These are phyloP conservation scores for Chloromyia formosa DNA, from an alignment of 2,888 invertebrate genomes.

Conservation along the genomic window DNA sequence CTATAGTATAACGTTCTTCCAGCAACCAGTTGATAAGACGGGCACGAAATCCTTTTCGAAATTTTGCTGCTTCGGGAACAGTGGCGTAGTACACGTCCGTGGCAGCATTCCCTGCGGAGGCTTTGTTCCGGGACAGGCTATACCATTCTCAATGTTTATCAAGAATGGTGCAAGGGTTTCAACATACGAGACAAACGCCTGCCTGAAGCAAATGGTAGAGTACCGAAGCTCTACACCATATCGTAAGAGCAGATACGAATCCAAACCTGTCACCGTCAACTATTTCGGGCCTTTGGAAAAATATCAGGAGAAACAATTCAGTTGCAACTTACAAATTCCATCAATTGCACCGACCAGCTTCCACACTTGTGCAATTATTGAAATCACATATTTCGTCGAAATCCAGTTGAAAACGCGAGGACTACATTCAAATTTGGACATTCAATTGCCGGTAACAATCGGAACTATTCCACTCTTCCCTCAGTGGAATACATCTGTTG, in stretches of 20 bases:
- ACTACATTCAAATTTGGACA: slow-evolving; percentile 72
- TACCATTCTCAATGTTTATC: slow-evolving; percentile 74
- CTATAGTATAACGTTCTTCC: too few species aligned
- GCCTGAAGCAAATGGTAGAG: slow-evolving; percentile 71
- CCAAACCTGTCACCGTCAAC: slow-evolving; percentile 59
- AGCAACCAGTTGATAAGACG: background rate
- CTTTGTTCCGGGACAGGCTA: slow-evolving; percentile 78
- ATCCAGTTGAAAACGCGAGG: slow-evolving; percentile 68
- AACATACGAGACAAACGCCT: slow-evolving; percentile 71
- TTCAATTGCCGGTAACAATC: slow-evolving; percentile 74
- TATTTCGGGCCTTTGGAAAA: slow-evolving; percentile 70
- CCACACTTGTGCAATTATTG: slow-evolving; percentile 76
- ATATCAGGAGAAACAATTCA: slow-evolving; percentile 71
- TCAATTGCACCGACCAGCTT: slow-evolving; percentile 80
- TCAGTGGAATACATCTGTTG: too few species aligned
- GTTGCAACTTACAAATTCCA: slow-evolving; percentile 72
- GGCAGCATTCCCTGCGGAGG: slow-evolving; percentile 74
- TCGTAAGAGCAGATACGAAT: slow-evolving; percentile 61
- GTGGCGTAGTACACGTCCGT: slow-evolving; percentile 51
- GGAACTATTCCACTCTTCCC: slow-evolving; percentile 67
- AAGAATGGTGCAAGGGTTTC: slow-evolving; percentile 79
- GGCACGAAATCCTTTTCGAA: background rate
- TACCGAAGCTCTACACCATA: slow-evolving; percentile 62
- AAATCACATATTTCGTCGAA: slow-evolving; percentile 76
- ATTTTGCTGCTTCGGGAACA: background rate